These are phyloP conservation scores for Euwallacea fornicatus DNA, from an alignment of 1,140 invertebrate genomes.

Conservation along the genomic window DNA sequence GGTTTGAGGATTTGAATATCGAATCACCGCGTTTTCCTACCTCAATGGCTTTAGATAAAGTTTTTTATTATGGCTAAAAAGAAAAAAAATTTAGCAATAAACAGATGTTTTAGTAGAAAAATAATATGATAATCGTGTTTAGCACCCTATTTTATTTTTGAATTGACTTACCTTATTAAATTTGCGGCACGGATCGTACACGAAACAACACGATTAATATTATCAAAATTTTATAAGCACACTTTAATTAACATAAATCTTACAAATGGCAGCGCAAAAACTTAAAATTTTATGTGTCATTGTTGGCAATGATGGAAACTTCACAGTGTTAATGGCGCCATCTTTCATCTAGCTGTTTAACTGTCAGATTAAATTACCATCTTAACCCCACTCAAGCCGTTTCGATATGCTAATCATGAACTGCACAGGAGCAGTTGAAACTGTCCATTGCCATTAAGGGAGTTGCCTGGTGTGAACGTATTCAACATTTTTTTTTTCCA, in stretches of 20 bases:
- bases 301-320: no score
- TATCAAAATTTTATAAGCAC: no score
- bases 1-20: neutral
- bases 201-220: no score
- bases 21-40: neutral
- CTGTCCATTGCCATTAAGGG: no score
- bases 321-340: neutral
- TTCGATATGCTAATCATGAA: no score
- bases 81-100: constrained; percentile 1
- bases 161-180: neutral
- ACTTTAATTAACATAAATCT: no score
- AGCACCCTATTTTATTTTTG: neutral
- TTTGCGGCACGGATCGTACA: neutral
- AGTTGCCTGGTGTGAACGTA: no score
- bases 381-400: no score
- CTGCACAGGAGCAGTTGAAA: no score
- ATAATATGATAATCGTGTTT: neutral
- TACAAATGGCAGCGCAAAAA: neutral
- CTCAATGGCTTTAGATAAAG: constrained; percentile 1
- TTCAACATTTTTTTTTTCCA: no score
- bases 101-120: neutral
- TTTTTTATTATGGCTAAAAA: neutral
- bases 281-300: neutral
- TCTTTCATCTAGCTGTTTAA: neutral
- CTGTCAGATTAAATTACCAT: neutral